Evolutionary conservation across 2,797 vertebrate genomes (phyloP).

Genomic region (Sylvilagus floridanus): DNA sequence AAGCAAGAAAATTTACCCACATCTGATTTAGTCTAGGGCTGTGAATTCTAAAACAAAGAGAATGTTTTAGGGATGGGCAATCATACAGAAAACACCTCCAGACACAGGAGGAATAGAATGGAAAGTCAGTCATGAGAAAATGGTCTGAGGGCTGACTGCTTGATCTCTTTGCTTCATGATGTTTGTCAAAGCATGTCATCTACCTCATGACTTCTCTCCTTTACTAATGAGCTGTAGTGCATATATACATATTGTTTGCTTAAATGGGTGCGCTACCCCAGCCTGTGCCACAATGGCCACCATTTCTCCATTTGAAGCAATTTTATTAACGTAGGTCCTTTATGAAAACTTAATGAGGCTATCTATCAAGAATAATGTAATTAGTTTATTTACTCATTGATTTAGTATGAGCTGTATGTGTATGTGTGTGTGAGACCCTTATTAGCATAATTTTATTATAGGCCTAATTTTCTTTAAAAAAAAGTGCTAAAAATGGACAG

Average conservation of each 20-base stretch:
- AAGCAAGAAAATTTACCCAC: not conserved
- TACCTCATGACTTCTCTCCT: slow-evolving; percentile 37
- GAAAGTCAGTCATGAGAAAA: not conserved
- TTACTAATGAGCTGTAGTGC: slow-evolving; percentile 60
- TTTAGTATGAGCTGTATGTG: slow-evolving; percentile 30
- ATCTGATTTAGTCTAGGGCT: not conserved
- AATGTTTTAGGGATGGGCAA: not conserved
- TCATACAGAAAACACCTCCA: not conserved
- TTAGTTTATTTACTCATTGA: slow-evolving; percentile 72
- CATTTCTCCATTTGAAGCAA: slow-evolving; percentile 65
- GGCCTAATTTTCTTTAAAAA: slow-evolving; percentile 54
- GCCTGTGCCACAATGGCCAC: slow-evolving; percentile 52
- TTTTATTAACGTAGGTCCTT: slow-evolving; percentile 83
- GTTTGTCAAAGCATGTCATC: slow-evolving; percentile 42
- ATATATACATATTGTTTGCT: not conserved
- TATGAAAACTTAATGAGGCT: slow-evolving; percentile 84
- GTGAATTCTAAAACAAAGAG: not conserved
- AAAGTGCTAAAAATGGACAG: not conserved
- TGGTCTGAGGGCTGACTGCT: not conserved
- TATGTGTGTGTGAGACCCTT: not conserved
- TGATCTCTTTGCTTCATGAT: not conserved
- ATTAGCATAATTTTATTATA: slow-evolving; percentile 55
- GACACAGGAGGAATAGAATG: not conserved
- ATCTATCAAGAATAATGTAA: slow-evolving; percentile 75
- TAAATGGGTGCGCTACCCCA: not conserved